A percentile compares a stretch with the other conserved stretches of the same genome.
phyloP scores from a whole-genome alignment of 2,797 vertebrate genomes.

The Crypturellus tataupa region DNA sequence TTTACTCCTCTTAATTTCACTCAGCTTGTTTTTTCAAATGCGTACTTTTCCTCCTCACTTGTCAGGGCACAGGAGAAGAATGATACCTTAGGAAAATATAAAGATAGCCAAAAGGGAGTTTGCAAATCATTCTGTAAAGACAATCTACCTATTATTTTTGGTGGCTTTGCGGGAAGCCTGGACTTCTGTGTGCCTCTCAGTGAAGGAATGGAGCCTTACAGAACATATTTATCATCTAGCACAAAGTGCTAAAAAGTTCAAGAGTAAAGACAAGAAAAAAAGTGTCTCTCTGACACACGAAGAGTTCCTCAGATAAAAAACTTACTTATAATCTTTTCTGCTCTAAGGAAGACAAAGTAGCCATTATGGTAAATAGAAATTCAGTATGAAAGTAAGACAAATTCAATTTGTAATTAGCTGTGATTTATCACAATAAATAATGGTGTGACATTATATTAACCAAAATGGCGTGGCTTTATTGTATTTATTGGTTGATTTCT shows the following conservation, averaged over 20 bases:
- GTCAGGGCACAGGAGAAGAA: slow-evolving; percentile 14
- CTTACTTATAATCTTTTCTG: neutral
- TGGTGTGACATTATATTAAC: neutral
- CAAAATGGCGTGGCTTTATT: neutral
- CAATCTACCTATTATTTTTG: neutral
- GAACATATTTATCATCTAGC: neutral
- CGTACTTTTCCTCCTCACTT: neutral
- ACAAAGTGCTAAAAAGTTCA: neutral
- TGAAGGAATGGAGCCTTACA: neutral
- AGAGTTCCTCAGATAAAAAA: neutral
- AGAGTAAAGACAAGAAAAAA: neutral
- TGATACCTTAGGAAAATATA: slow-evolving; percentile 2
- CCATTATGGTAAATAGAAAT: neutral
- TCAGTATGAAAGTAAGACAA: neutral
- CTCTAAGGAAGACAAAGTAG: neutral
- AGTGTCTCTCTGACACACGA: neutral
- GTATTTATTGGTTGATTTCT: slow-evolving; percentile 11
- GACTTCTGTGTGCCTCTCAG: neutral
- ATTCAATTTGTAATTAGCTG: neutral
- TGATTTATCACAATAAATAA: neutral
- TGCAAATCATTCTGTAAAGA: neutral
- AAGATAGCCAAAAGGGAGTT: slow-evolving; percentile 5
- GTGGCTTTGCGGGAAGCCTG: neutral
- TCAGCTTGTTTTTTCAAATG: neutral
- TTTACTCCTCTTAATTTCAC: slow-evolving; percentile 57